Conservation (phyloP, 2,113 vertebrate genomes). For the Rhadina sibilatrix region DNA sequence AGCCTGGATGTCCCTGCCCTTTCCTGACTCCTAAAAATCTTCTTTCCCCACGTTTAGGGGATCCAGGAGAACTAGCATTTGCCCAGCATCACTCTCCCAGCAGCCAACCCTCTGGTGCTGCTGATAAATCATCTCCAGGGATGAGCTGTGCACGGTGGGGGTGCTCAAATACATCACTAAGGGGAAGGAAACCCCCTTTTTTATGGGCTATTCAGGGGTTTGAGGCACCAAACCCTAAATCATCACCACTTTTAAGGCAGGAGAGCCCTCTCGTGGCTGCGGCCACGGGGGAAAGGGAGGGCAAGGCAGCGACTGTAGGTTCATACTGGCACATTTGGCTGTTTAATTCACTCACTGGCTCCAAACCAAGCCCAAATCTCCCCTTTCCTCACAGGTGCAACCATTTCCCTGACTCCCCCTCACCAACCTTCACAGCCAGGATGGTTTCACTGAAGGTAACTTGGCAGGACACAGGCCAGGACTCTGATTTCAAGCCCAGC, state of each 20-base stretch:
- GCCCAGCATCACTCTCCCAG: not conserved
- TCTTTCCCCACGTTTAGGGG: rapidly evolving
- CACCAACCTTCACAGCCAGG: rapidly evolving
- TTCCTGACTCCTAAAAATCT: not conserved
- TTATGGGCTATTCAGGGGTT: rapidly evolving
- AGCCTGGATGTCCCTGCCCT: not conserved
- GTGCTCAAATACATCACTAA: rapidly evolving
- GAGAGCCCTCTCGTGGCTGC: conserved; percentile 5
- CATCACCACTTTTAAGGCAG: not conserved
- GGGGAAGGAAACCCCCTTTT: not conserved
- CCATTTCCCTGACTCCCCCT: rapidly evolving
- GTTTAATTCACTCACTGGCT: rapidly evolving
- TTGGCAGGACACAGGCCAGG: rapidly evolving
- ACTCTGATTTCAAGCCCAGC: not conserved
- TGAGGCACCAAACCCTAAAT: not conserved
- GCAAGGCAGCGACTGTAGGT: rapidly evolving
- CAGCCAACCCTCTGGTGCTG: rapidly evolving
- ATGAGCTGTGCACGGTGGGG: rapidly evolving
- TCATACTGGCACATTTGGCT: rapidly evolving
- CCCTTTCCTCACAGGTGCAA: not conserved
- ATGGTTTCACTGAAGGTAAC: not conserved
- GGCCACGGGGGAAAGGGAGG: rapidly evolving
- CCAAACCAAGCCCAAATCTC: not conserved
- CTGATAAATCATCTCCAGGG: rapidly evolving
- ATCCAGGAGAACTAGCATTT: not conserved